These are phyloP conservation scores for Hydriomena furcata DNA, from an alignment of 2,888 invertebrate genomes.

Conservation along the genomic window DNA sequence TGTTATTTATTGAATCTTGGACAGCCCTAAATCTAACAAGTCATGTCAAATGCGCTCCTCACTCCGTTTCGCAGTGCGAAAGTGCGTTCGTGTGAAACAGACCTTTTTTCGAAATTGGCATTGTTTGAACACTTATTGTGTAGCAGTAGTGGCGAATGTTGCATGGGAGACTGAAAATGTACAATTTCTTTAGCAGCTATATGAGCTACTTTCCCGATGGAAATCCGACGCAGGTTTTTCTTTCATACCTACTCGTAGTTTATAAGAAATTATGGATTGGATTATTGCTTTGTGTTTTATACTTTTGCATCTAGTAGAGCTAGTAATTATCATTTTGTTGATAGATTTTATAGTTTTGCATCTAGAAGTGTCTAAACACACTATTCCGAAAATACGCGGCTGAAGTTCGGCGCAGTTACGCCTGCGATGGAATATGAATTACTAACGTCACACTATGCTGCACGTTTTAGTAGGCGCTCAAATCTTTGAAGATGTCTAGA, in stretches of 20 bases:
- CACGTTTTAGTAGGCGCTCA: too few relatives aligned
- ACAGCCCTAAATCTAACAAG: conserved; percentile 41
- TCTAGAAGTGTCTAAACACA: too few relatives aligned
- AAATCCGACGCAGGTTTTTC: conserved; percentile 36
- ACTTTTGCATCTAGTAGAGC: too few relatives aligned
- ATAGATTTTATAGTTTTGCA: too few relatives aligned
- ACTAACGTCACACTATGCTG: too few relatives aligned
- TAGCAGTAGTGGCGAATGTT: conserved; percentile 36
- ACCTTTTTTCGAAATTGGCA: conserved; percentile 40
- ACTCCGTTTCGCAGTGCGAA: conserved; percentile 44
- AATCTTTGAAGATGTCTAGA: too few relatives aligned
- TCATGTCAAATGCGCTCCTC: conserved; percentile 34
- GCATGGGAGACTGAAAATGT: conserved; percentile 48
- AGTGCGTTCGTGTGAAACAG: conserved; percentile 45
- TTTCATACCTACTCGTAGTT: conserved; percentile 15
- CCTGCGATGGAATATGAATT: too few relatives aligned
- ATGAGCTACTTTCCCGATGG: conserved; percentile 65
- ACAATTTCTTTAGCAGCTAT: conserved; percentile 64
- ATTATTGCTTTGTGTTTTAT: too few relatives aligned
- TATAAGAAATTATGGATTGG: background rate
- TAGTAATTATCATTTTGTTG: too few relatives aligned
- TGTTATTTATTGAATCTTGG: too few relatives aligned
- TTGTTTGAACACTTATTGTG: conserved; percentile 28
- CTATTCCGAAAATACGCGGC: too few relatives aligned
- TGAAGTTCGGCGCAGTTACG: too few relatives aligned